phyloP scores from a whole-genome alignment of 37 sponge, comb jelly and placozoan genomes.

The Beroe ovata region DNA sequence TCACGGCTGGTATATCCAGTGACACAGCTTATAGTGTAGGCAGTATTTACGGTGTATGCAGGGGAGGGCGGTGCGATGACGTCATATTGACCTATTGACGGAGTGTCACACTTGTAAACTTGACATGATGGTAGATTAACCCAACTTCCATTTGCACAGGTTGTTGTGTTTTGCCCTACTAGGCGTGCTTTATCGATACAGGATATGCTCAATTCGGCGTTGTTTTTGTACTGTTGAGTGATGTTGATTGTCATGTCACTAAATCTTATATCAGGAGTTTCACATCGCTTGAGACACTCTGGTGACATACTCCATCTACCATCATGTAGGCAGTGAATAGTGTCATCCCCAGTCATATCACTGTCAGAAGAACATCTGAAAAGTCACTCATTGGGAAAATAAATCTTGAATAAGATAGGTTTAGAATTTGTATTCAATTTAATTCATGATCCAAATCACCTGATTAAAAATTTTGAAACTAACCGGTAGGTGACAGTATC shows the following conservation, averaged over 20 bases:
- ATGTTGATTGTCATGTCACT: neutral
- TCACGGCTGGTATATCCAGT: neutral
- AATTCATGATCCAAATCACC: too few species aligned
- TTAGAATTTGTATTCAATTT: too few species aligned
- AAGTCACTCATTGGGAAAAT: too few species aligned
- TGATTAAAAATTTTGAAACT: neutral
- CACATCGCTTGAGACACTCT: neutral
- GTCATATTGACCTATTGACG: neutral
- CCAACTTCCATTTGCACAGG: constrained; percentile 13
- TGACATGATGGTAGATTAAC: neutral
- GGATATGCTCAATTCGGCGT: neutral
- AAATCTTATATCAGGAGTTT: neutral
- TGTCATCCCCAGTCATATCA: constrained; percentile 27
- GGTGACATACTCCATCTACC: constrained; percentile 1
- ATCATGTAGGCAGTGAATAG: constrained; percentile 15
- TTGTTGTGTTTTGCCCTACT: constrained; percentile 8
- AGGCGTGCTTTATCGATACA: neutral
- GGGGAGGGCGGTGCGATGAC: neutral
- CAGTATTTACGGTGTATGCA: neutral
- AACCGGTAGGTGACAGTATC: constrained; percentile 39
- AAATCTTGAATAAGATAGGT: too few species aligned
- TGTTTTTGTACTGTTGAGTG: neutral
- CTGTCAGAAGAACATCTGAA: neutral
- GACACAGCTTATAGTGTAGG: neutral
- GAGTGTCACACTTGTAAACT: constrained; percentile 13